Percentiles rank a stretch among this genome's conserved stretches.
Conservation (phyloP, 2,888 invertebrate genomes). For the Clanis bilineata region DNA sequence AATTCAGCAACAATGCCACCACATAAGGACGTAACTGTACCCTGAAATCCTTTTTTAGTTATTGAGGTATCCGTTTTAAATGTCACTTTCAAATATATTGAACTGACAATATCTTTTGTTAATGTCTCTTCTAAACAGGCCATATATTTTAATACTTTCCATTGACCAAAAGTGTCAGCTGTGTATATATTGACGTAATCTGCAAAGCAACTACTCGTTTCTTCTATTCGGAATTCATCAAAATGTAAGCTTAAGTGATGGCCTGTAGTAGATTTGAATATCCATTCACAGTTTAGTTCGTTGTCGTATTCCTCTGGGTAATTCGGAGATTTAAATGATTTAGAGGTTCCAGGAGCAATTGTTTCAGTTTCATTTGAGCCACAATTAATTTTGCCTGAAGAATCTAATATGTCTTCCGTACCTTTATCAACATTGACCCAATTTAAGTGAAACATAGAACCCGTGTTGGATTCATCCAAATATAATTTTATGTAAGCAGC, state of each 20-base stretch:
- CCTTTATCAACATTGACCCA: conserved; percentile 49
- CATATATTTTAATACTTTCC: conserved; percentile 74
- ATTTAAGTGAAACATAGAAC: conserved; percentile 59
- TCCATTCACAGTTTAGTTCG: conserved; percentile 88
- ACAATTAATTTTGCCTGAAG: conserved; percentile 48
- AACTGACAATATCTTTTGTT: conserved; percentile 47
- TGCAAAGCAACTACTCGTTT: conserved; percentile 73
- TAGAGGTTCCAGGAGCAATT: conserved; percentile 37
- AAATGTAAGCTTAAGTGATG: conserved; percentile 84
- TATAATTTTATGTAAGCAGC: conserved; percentile 82
- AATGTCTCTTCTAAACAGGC: conserved; percentile 78
- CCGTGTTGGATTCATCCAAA: conserved; percentile 64
- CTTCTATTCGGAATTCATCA: conserved; percentile 83
- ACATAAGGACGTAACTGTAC: conserved; percentile 83
- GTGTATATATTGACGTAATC: conserved; percentile 85
- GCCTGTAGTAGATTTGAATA: conserved; percentile 82
- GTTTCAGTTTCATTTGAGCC: conserved; percentile 56
- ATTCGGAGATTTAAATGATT: conserved; percentile 86
- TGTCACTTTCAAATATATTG: conserved; percentile 84
- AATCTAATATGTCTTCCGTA: conserved; percentile 23
- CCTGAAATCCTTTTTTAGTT: conserved; percentile 86
- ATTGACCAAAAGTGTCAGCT: conserved; percentile 73
- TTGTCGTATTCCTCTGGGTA: conserved; percentile 86
- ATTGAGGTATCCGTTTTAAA: conserved; percentile 85
- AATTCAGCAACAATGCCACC: conserved; percentile 85